Conservation (phyloP, 2,113 vertebrate species). For the Laterallus jamaicensis region DNA sequence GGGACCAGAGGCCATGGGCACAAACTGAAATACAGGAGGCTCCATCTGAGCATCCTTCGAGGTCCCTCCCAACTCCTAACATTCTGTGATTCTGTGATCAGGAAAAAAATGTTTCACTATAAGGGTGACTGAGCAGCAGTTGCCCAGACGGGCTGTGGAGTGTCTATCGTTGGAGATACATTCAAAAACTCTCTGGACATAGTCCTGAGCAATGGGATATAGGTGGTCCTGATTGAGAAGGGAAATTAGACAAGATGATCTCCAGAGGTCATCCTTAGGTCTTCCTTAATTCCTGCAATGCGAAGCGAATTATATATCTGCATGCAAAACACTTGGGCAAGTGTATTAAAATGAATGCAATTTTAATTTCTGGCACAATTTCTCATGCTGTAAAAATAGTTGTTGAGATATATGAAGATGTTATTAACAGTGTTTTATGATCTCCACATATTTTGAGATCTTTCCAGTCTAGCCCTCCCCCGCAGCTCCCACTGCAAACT, state of each 20-base stretch:
- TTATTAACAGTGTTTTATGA: not conserved
- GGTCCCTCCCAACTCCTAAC: no score
- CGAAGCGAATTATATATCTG: not conserved
- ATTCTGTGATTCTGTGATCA: not conserved
- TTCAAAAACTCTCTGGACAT: not conserved
- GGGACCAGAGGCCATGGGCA: not conserved
- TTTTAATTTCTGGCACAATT: not conserved
- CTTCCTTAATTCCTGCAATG: not conserved
- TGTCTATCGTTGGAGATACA: not conserved
- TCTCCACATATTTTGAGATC: constrained; percentile 18
- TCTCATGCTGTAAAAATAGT: not conserved
- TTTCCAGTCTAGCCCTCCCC: constrained; percentile 28
- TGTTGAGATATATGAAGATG: not conserved
- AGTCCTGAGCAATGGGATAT: not conserved
- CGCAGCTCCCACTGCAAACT: constrained; percentile 49
- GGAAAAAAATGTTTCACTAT: not conserved
- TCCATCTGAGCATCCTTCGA: not conserved
- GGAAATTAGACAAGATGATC: not conserved
- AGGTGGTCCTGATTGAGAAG: not conserved
- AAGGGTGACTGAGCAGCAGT: not conserved
- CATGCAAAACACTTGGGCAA: not conserved
- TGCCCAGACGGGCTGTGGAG: not conserved
- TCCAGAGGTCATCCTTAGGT: not conserved
- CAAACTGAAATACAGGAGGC: not conserved
- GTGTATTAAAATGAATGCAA: not conserved